Evolutionary conservation across 2,113 vertebrate species (phyloP), one percentile per base, ranked within the genome.

Genomic region (Prunella fulvescens): DNA sequence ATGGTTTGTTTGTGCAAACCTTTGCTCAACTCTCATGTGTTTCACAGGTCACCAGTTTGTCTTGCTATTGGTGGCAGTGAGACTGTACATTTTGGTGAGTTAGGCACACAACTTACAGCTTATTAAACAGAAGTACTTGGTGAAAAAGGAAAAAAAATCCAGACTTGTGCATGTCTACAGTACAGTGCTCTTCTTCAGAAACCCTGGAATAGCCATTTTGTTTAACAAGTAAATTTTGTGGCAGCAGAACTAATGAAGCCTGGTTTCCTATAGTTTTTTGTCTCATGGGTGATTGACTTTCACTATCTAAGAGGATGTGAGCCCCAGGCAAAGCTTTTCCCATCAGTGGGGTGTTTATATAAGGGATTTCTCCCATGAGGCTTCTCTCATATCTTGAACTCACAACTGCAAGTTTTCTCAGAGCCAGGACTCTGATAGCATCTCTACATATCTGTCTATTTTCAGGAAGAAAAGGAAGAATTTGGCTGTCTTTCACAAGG

Each of bases 261-360:
- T 92, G 51, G 82, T 90, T 97, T 96, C 86, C 94, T 97, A 96
- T 86, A 69, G 39, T 45, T 92, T 96, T 95, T 85, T 92, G 87
- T 96, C 93, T 96, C 93, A 94, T 92, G 96, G 95, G 86, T 97
- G 96, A 95, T 90, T 96, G 96, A 94, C 94, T 97, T 96, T 86
- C 82, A 67, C 90, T 93, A 83, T 97, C 96, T 95, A 90, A 94
- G 88, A 97, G 96, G 95, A 97, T 96, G 95, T 95, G 94, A 96
- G 95, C 94, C 91, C 76, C 90, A 86, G 95, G 95, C 95, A 81
- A 90, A 95, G 92, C 80, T 96, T 96, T 97, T 97, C 96, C 95
- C 96, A 97, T 96, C 92, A 54, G n/a, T 78, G 58, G 85, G 67
- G 67, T 97, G 96, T 97, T 97, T 97, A 97, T 94, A 86, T 94